Evolutionary conservation across 2,113 vertebrate genomes (phyloP).

Genomic region (Corynorhinus townsendii): DNA sequence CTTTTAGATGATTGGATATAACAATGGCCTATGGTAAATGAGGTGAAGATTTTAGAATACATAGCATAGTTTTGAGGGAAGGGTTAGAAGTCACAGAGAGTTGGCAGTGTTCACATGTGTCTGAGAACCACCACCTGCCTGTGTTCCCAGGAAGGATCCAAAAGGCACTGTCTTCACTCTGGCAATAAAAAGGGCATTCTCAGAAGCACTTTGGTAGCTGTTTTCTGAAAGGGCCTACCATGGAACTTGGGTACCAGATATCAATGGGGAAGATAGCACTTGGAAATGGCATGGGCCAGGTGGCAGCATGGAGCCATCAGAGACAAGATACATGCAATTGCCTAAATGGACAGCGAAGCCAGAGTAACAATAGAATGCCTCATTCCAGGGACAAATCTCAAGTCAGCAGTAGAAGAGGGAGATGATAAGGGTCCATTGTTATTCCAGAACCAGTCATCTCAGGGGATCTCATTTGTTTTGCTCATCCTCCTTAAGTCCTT

Average conservation of each 20-base stretch:
- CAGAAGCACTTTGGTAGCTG: not conserved
- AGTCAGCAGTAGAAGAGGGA: not conserved
- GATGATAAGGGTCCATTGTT: not conserved
- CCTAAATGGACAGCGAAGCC: not conserved
- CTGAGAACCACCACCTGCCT: not conserved
- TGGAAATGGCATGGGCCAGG: not conserved
- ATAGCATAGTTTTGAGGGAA: not conserved
- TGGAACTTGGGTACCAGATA: not conserved
- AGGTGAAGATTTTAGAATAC: not conserved
- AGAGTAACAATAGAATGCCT: not conserved
- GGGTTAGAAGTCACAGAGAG: not conserved
- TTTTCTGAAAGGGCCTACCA: not conserved
- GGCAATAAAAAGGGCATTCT: not conserved
- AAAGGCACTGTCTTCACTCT: not conserved
- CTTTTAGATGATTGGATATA: not conserved
- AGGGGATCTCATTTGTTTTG: not conserved
- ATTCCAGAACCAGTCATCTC: not conserved
- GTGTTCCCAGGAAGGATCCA: not conserved
- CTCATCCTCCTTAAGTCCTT: not conserved
- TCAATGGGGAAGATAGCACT: not conserved
- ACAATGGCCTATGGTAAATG: not conserved
- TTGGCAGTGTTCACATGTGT: not conserved
- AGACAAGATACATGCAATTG: not conserved
- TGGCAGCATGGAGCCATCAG: too few species aligned
- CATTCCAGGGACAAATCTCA: not conserved